phyloP scores from a whole-genome alignment of 1,140 invertebrate genomes.

The Lordiphosa collinella region DNA sequence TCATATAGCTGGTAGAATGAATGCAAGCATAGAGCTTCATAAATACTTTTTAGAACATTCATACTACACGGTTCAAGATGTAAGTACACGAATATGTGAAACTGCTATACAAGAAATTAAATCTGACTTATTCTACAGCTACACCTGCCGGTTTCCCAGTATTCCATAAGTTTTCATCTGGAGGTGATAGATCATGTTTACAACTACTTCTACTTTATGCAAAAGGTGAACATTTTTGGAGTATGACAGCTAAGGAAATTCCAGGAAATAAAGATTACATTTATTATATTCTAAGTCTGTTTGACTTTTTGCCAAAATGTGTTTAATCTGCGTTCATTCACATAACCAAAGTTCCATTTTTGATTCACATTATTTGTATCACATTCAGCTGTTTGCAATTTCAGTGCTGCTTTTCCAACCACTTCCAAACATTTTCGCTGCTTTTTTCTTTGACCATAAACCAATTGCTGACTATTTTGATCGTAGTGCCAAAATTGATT shows the following conservation, averaged over 20 bases:
- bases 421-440: constrained; percentile 47
- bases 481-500: constrained; percentile 96
- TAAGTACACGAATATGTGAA: constrained; percentile 4
- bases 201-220: constrained; percentile 36
- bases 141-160: constrained; percentile 24
- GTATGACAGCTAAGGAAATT: background rate
- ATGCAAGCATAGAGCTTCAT: constrained; percentile 22
- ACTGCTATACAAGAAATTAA: background rate
- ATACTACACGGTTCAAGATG: constrained; percentile 43
- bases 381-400: constrained; percentile 19
- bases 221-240: constrained; percentile 46
- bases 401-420: background rate
- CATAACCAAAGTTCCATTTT: constrained; percentile 64
- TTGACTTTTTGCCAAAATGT: constrained; percentile 41
- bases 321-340: constrained; percentile 38
- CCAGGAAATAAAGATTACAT: background rate
- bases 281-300: background rate
- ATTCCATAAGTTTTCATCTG: constrained; percentile 24
- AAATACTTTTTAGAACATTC: constrained; percentile 30
- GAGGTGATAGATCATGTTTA: constrained; percentile 17
- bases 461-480: constrained; percentile 78
- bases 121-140: constrained; percentile 11
- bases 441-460: constrained; percentile 24
- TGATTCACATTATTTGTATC: constrained; percentile 36
- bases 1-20: constrained; percentile 22